Evolutionary conservation across 37 sponge, comb jelly and placozoan species (phyloP).

Genomic region (Tethya wilhelma): DNA sequence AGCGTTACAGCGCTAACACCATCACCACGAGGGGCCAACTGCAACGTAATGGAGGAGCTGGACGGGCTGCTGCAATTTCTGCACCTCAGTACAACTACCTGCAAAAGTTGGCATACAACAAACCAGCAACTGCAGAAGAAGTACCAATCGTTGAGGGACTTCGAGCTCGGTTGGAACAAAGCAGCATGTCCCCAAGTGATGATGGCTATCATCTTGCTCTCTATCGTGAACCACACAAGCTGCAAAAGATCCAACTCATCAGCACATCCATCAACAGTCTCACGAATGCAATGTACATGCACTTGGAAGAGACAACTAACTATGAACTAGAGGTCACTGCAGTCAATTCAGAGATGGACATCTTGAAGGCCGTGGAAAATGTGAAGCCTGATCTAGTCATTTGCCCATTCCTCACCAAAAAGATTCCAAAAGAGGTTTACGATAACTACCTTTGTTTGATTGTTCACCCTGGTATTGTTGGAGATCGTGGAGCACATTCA

Average conservation of each 20-base stretch:
- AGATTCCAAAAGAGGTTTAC: slow-evolving; percentile 18
- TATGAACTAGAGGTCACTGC: background rate
- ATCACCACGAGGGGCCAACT: too few relatives aligned
- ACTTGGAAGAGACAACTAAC: background rate
- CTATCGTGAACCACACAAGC: background rate
- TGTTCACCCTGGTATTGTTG: slow-evolving; percentile 38
- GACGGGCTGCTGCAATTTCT: too few relatives aligned
- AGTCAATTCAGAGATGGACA: background rate
- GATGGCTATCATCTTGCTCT: background rate
- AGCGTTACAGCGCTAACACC: too few relatives aligned
- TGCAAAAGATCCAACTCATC: background rate
- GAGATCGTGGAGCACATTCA: slow-evolving; percentile 21
- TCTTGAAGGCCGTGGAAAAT: background rate
- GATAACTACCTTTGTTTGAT: slow-evolving; percentile 7
- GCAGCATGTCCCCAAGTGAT: background rate
- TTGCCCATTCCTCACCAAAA: slow-evolving; percentile 26
- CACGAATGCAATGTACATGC: background rate
- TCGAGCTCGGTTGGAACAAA: background rate
- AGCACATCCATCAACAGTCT: background rate
- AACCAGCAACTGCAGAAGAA: too few relatives aligned
- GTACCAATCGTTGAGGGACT: too few relatives aligned
- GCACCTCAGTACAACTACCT: too few relatives aligned
- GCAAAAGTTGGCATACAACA: too few relatives aligned
- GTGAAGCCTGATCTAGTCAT: slow-evolving; percentile 33
- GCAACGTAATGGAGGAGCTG: too few relatives aligned